Percentiles rank a stretch among this genome's conserved stretches.
These are phyloP conservation scores for Amazona vittata DNA, from an alignment of 2,113 vertebrate genomes.

Conservation along the genomic window DNA sequence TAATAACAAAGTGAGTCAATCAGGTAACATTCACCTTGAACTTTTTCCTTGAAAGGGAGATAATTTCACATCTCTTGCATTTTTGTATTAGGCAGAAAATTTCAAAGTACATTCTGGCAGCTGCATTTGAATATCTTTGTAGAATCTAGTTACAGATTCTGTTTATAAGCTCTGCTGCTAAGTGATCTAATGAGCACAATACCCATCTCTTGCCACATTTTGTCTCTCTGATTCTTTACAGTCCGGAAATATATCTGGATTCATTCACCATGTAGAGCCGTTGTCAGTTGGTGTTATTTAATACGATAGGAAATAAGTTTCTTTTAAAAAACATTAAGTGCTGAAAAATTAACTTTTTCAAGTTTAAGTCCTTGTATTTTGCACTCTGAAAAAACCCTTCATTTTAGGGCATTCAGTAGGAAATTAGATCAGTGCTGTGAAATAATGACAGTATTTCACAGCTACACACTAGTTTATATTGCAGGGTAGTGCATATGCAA, in stretches of 20 bases:
- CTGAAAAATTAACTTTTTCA: slow-evolving; percentile 55
- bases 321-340: neutral
- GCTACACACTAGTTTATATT: slow-evolving; percentile 22
- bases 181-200: slow-evolving; percentile 63
- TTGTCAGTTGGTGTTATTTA: slow-evolving; percentile 51
- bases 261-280: slow-evolving; percentile 8
- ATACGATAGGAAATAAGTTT: neutral
- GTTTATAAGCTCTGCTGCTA: slow-evolving; percentile 15
- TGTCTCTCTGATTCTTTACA: slow-evolving; percentile 1
- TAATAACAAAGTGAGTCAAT: slow-evolving; percentile 63
- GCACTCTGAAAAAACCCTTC: slow-evolving; percentile 44
- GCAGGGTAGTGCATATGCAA: neutral
- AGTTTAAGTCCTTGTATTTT: slow-evolving; percentile 29
- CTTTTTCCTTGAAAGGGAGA: slow-evolving; percentile 42
- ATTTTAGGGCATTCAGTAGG: slow-evolving; percentile 40
- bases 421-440: slow-evolving; percentile 56
- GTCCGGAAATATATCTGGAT: slow-evolving; percentile 25
- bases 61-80: slow-evolving; percentile 39
- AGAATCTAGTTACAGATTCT: slow-evolving; percentile 62
- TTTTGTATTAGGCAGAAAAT: slow-evolving; percentile 1
- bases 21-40: slow-evolving; percentile 44
- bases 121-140: slow-evolving; percentile 60
- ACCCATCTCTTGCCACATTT: neutral
- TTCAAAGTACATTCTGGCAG: slow-evolving; percentile 10
- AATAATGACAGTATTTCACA: slow-evolving; percentile 60